Base-by-base conservation (phyloP, 2,113 vertebrate genomes). In the Erythrocercus mccallii region DNA sequence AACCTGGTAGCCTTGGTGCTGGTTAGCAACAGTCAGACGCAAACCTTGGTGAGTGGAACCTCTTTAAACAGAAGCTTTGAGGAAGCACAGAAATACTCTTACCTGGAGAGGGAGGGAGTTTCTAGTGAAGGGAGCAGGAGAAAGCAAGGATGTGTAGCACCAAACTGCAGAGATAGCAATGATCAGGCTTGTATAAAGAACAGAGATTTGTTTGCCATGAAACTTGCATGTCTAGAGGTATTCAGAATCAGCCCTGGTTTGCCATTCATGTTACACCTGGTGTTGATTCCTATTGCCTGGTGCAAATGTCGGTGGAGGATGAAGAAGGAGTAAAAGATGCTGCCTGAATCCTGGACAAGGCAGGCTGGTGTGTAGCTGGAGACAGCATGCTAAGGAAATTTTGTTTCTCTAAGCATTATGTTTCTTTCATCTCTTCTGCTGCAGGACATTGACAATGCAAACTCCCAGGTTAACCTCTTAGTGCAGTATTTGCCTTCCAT, bases 401-500 rank as follows among this genome's bases (percentile, higher is more conserved):
- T 30, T 74, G 35, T 35, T 48, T 51, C 16, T 37, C 21, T 51
- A 35, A 58, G 7, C 30, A 6, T 47, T 61, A 7, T 11, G 28
- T 62, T 92, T 61, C 33, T 95, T n/a, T 90, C 38, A 4, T 65
- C 54, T 92, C 66, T 92, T 77, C 18, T 65, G 61, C 18, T 65
- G 64, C 92, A 95, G 80, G 92, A 40, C 6, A 14, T 31, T n/a
- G 51, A 50, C 73, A 92, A 80, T 72, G 81, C 5, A 3, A 86
- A 96, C 62, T 96, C 86, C 38, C 94, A 66, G 31, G 85, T 73
- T 81, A 98, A 98, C 86, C 98, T 99, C 51, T 86, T 99, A 28
- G 97, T 98, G 44, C 96, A 99, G 79, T 99, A 99, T 92, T 96
- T 99, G 8, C 99, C 99, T 24, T 99, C 99, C 18, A 98, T 99